Base-by-base conservation (phyloP, 2,888 invertebrate species). In the Trichogramma evanescens region DNA sequence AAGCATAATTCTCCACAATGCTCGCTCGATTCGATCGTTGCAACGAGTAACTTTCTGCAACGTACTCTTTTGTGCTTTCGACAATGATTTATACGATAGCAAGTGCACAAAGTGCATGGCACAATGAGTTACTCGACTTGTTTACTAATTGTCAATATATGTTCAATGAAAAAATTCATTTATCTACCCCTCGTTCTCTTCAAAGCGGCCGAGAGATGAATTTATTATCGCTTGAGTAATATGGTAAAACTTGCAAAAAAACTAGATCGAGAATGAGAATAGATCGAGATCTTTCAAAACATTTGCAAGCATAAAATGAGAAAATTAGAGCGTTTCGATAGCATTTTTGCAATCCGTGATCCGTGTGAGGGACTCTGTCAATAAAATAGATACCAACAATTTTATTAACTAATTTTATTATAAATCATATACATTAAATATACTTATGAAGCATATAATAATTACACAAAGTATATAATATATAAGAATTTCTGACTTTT, bases 391-490 rank as follows among this genome's bases (percentile, higher is more conserved):
- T 26, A 26, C 26, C 26, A 26, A 50, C 39, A 41, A 45, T 45
- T 56, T 62, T 57, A 55, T 52, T 54, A 59, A 59, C 55, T 64
- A 62, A 46, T 59, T 26, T 65, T 61, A 57, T 58, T 61, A 46
- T 67, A 67, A 66, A 65, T 68, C 59, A 60, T 65, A 66, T 66
- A 66, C 66, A 69, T 63, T 67, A 65, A 26, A 63, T 68, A 61
- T 68, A 62, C 63, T 66, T 48, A 58, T 58, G 64, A 64, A 63
- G 61, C 63, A 59, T 66, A 66, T 63, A 70, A 67, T 68, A 63
- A 62, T 71, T 63, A 70, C 72, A 68, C 66, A 70, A 70, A 66
- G 62, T 66, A 67, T 71, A 68, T 71, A 72, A 71, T 71, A 71
- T 67, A 67, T 61, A 66, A 67, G 66, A 60, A 60, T 54, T 58